Evolutionary conservation across 2,797 vertebrate species (phyloP), one percentile per base, ranked within the genome.

Genomic region (Hirundo rustica): DNA sequence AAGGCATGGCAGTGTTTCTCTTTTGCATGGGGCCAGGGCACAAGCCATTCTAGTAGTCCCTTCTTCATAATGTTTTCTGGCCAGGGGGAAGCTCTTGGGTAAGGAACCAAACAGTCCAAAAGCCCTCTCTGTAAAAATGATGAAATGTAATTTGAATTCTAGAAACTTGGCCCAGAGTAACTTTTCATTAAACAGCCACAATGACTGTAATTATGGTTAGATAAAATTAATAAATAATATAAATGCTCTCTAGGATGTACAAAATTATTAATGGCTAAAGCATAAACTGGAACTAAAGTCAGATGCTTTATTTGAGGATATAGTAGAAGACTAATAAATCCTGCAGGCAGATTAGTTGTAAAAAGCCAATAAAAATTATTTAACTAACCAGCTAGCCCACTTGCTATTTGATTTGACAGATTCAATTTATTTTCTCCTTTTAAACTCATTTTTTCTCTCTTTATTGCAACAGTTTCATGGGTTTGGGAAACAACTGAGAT

Each of bases 371-470:
- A 95, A 97, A 95, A 96, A 96, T 92, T 97, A 95, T 92, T 97
- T 97, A 95, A 96, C 92, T 93, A 94, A 95, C 89, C 89, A 96
- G 74, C 53, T 75, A 66, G 64, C 93, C 75, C 42, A 72, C 92
- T 97, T 95, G 81, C 84, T 93, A 86, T 96, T 97, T 96, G 68
- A 74, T 94, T 96, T 87, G 93, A 96, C 84, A 93, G 68, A 78
- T 89, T 92, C 96, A 93, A 97, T 97, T 97, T 97, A 93, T 96
- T 97, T 97, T 96, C 60, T 95, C 61, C 82, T 88, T 96, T 97
- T 95, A 94, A 96, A 78, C 78, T 96, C 51, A 74, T 96, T 97
- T 97, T 94, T 95, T 73, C 80, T 97, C 91, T 92, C 78, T 94
- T 95, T 96, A 97, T 86, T 96, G 74, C 62, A 97, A 85, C 29